These are phyloP conservation scores for Astreopora myriophthalma DNA, from an alignment of 64 coral and sea anemone genomes.

Conservation along the genomic window DNA sequence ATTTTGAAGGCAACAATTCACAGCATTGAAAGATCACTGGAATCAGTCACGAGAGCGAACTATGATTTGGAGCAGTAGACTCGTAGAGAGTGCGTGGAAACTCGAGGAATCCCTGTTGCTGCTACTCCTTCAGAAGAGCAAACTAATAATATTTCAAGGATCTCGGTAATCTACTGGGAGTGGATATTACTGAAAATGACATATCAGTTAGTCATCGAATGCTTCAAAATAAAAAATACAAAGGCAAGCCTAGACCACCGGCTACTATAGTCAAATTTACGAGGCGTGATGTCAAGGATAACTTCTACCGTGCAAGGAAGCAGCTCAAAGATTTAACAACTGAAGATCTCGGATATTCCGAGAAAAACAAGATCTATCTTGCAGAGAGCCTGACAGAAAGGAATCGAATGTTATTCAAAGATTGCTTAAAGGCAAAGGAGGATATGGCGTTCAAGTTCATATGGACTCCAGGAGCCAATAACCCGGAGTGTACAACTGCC, in stretches of 20 bases:
- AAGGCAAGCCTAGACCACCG: background rate
- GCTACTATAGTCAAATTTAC: background rate
- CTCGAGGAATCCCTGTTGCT: conserved; percentile 1
- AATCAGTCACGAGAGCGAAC: conserved; percentile 15
- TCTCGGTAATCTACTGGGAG: background rate
- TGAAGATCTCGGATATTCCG: background rate
- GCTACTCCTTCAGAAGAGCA: background rate
- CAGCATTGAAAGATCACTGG: conserved; percentile 34
- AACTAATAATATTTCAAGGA: conserved; percentile 12
- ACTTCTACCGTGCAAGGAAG: background rate
- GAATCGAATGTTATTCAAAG: background rate
- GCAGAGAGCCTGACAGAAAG: background rate
- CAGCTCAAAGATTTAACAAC: background rate
- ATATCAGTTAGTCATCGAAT: conserved; percentile 9
- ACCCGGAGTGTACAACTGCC: too few relatives aligned
- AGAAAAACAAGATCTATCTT: background rate
- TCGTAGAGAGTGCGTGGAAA: background rate
- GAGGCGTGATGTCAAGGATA: conserved; percentile 1
- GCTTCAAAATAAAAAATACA: background rate
- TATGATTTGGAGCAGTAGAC: background rate
- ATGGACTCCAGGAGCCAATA: background rate
- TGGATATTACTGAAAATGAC: background rate
- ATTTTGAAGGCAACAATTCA: conserved; percentile 15
- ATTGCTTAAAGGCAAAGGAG: background rate
- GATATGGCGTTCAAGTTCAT: background rate